Conservation (phyloP, 2,888 invertebrate genomes). For the Lasioglossum marginatum region DNA sequence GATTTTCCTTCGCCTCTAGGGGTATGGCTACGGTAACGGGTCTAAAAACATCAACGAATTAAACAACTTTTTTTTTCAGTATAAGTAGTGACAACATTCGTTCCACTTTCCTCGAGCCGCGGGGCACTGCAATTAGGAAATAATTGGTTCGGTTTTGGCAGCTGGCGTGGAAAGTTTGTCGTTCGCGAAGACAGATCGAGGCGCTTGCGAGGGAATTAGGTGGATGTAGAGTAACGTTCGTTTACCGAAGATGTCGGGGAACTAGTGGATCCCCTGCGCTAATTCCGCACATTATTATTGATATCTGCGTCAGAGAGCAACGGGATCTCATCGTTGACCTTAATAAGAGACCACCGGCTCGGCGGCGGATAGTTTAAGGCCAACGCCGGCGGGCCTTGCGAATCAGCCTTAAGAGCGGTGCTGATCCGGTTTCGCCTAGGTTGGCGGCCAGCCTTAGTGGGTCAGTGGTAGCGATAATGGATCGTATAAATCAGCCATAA, state of each 20-base stretch:
- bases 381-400: conserved; percentile 28
- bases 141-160: background rate
- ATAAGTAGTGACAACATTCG: background rate
- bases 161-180: background rate
- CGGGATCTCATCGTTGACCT: conserved; percentile 42
- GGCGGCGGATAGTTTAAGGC: conserved; percentile 38
- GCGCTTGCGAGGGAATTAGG: background rate
- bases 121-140: background rate
- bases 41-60: background rate
- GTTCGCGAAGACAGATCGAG: background rate
- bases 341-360: conserved; percentile 34
- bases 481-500: conserved; percentile 66
- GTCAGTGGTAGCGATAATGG: conserved; percentile 60
- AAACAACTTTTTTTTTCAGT: background rate
- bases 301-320: background rate
- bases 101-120: background rate
- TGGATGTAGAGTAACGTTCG: background rate
- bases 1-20: background rate
- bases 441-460: conserved; percentile 50
- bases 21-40: background rate
- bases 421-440: conserved; percentile 41
- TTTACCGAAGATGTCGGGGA: background rate
- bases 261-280: background rate
- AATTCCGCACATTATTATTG: conserved; percentile 11
- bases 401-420: conserved; percentile 49